A percentile compares a stretch with the other conserved stretches of the same genome.
These are phyloP conservation scores for Catocala nupta DNA, from an alignment of 2,888 invertebrate genomes.

Conservation along the genomic window DNA sequence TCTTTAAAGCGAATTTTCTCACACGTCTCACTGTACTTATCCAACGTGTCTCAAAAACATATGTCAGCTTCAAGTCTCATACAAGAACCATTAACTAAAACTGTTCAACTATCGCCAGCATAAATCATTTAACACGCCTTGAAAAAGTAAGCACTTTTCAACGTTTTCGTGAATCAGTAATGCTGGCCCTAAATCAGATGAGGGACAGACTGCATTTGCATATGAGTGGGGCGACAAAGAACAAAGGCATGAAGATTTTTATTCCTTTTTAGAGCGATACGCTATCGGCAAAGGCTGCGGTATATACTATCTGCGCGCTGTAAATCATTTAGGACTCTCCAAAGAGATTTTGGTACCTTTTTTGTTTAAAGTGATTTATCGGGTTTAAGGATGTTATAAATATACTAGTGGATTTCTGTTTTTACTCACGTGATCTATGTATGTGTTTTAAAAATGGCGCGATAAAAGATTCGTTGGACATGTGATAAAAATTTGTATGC, in stretches of 20 bases:
- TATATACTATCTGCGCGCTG: conserved; percentile 69
- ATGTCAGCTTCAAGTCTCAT: background rate
- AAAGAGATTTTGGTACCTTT: conserved; percentile 46
- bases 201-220: conserved; percentile 76
- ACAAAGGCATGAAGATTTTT: conserved; percentile 71
- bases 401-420: conserved; percentile 12
- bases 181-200: conserved; percentile 78
- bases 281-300: conserved; percentile 74
- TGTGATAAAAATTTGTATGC: too few species aligned
- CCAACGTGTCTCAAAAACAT: background rate
- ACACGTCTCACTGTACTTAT: too few species aligned
- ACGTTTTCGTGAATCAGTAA: conserved; percentile 74
- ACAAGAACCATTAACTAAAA: conserved; percentile 24
- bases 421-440: background rate
- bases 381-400: conserved; percentile 41
- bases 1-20: too few species aligned
- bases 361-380: conserved; percentile 53
- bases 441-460: background rate
- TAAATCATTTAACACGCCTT: conserved; percentile 45
- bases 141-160: conserved; percentile 66
- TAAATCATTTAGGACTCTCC: conserved; percentile 71
- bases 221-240: conserved; percentile 83
- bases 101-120: conserved; percentile 25
- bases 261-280: conserved; percentile 67
- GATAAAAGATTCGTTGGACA: too few species aligned